phyloP scores from a whole-genome alignment of 2,888 invertebrate genomes.

The Hydrotaea diabolus region DNA sequence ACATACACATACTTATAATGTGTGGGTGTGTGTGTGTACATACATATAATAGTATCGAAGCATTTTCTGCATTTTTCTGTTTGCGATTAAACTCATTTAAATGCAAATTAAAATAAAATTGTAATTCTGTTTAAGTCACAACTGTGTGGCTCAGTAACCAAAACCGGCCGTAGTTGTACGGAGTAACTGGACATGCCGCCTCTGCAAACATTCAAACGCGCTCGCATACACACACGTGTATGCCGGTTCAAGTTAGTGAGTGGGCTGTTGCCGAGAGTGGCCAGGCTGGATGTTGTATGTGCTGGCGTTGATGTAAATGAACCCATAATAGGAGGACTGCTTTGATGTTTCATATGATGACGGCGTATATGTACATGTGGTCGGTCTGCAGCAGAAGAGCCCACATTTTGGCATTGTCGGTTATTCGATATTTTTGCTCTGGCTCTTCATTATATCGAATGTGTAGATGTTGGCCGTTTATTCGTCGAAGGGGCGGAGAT shows the following conservation, averaged over 20 bases:
- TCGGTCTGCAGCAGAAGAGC: constrained; percentile 32
- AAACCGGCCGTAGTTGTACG: not conserved
- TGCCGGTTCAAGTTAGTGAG: not conserved
- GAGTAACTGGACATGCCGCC: not conserved
- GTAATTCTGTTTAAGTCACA: constrained; percentile 77
- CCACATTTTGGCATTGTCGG: constrained; percentile 46
- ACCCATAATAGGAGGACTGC: constrained; percentile 19
- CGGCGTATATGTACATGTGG: constrained; percentile 20
- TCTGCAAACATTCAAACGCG: no score
- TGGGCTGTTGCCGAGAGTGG: not conserved
- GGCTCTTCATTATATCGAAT: not conserved
- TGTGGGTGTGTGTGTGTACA: no score
- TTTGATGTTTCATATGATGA: constrained; percentile 53
- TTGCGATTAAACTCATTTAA: constrained; percentile 75
- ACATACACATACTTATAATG: not conserved
- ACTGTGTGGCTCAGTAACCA: constrained; percentile 49
- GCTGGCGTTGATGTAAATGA: constrained; percentile 5
- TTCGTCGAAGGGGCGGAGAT: not conserved
- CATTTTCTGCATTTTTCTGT: constrained; percentile 28
- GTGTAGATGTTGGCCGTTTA: not conserved
- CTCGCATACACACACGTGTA: not conserved
- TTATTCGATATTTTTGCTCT: not conserved
- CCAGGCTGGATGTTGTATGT: not conserved
- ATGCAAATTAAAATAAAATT: constrained; percentile 80
- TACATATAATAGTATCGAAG: not conserved